Evolutionary conservation across 1,140 invertebrate genomes (phyloP).

Genomic region (Argopecten irradians): DNA sequence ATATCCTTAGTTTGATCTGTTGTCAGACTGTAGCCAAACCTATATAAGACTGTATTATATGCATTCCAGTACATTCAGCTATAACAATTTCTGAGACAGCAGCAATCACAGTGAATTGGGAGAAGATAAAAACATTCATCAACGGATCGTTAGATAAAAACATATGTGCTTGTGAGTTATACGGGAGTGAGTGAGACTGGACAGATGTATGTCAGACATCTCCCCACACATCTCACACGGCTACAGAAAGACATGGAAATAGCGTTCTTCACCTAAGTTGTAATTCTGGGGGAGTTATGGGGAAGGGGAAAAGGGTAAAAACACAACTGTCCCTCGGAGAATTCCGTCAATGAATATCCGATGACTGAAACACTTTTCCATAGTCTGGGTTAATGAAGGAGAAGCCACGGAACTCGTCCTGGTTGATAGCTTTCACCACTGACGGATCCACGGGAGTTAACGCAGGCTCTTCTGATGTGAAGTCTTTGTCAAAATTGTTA

Average conservation of each 20-base stretch:
- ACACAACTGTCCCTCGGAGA: constrained; percentile 27
- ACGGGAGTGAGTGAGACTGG: constrained; percentile 24
- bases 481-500: constrained; percentile 99
- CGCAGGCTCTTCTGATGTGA: constrained; percentile 98
- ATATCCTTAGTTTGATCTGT: too few species aligned
- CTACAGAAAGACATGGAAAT: constrained; percentile 49
- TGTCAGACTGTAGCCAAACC: too few species aligned
- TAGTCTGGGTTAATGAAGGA: constrained; percentile 96
- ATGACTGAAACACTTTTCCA: constrained; percentile 64
- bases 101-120: too few species aligned
- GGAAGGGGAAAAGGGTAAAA: constrained; percentile 1
- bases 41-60: too few species aligned
- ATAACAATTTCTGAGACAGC: too few species aligned
- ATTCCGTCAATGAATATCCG: constrained; percentile 51
- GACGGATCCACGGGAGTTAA: constrained; percentile 95
- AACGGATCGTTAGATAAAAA: too few species aligned
- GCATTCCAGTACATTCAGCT: too few species aligned
- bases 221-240: constrained; percentile 38
- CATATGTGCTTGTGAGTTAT: not conserved
- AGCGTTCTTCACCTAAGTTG: constrained; percentile 28
- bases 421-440: constrained; percentile 93
- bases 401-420: constrained; percentile 98
- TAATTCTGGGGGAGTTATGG: constrained; percentile 16
- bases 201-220: not conserved
- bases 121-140: too few species aligned